Evolutionary conservation across 2,113 vertebrate genomes (phyloP), one percentile per base, ranked within the genome.

Genomic region (Hydrolagus affinis): DNA sequence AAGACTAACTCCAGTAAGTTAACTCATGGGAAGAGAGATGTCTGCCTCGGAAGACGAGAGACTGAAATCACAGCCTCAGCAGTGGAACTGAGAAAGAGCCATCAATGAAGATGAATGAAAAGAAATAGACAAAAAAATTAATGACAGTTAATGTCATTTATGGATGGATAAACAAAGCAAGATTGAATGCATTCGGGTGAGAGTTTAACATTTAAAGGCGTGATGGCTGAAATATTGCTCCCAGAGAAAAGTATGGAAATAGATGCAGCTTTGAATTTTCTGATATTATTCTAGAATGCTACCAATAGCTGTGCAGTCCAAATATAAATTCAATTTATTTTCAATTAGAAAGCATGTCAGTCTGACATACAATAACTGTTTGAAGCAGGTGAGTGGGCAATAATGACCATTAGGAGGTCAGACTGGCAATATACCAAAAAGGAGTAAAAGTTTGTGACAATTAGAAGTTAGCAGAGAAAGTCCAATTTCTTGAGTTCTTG

Each of bases 401-500:
- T 11, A 25, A 21, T 21, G 32, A 15, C 28, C n/a, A 60, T 44
- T 11, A 80, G 25, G 59, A 60, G 23, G 21, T 64, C 28, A 80
- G 64, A 0, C 57, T 28, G 60, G 8, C 23, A 17, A 12, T 62
- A 62, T 62, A 23, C 62, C 17, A 17, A 30, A 11, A 68, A 66
- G 66, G 32, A 62, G 15, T 14, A 83, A 66, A 83, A 83, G 78
- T 83, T 68, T 32, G 60, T 1, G 17, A 83, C 28, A 12, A 83
- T 28, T 60, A 80, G 60, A 80, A 64, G 60, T 64, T 80, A 28
- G 78, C 78, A 66, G 78, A 68, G 32, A 83, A 83, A 83, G 8
- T 83, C 25, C 60, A 83, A 62, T 66, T 83, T 66, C 28, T 25
- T 66, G 11, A 59, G 14, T 62, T 83, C 78, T 30, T 64, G 66